Conservation (phyloP, 35 echinoderm and acorn worm species). For the Lytechinus pictus region DNA sequence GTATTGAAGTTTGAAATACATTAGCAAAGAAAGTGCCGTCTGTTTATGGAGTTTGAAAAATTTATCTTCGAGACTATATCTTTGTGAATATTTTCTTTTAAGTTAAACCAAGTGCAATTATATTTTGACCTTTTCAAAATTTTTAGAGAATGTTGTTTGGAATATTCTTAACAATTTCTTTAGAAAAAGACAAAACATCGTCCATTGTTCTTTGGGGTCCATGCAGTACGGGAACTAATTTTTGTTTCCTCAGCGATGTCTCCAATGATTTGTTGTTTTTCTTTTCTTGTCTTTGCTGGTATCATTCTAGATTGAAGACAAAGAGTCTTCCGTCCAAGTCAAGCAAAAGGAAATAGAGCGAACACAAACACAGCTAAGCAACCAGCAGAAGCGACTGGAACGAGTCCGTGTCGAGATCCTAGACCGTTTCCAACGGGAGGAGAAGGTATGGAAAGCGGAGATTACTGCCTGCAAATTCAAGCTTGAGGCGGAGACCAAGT, state of each 20-base stretch:
- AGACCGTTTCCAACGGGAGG: conserved; percentile 70
- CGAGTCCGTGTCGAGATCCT: conserved; percentile 66
- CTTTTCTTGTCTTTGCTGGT: neutral
- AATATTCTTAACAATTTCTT: too few relatives aligned
- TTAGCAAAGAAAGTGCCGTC: neutral
- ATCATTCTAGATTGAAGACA: conserved; percentile 84
- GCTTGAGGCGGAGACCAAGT: conserved; percentile 86
- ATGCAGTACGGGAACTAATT: too few relatives aligned
- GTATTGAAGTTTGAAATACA: neutral
- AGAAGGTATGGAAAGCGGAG: conserved; percentile 90
- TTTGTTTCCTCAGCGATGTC: too few relatives aligned
- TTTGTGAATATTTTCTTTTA: too few relatives aligned
- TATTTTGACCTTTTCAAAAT: too few relatives aligned
- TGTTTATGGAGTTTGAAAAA: too few relatives aligned
- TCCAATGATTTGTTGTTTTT: too few relatives aligned
- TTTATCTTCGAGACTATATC: too few relatives aligned
- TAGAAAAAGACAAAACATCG: too few relatives aligned
- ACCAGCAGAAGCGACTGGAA: conserved; percentile 69
- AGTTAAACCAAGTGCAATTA: too few relatives aligned
- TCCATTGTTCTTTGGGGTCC: too few relatives aligned
- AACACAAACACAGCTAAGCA: conserved; percentile 55
- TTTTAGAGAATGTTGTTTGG: too few relatives aligned
- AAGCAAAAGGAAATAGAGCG: conserved; percentile 59
- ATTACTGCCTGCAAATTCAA: conserved; percentile 79
- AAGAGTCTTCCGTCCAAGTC: conserved; percentile 56